phyloP scores from a whole-genome alignment of 1,140 invertebrate species.

The Drosophila ambigua region DNA sequence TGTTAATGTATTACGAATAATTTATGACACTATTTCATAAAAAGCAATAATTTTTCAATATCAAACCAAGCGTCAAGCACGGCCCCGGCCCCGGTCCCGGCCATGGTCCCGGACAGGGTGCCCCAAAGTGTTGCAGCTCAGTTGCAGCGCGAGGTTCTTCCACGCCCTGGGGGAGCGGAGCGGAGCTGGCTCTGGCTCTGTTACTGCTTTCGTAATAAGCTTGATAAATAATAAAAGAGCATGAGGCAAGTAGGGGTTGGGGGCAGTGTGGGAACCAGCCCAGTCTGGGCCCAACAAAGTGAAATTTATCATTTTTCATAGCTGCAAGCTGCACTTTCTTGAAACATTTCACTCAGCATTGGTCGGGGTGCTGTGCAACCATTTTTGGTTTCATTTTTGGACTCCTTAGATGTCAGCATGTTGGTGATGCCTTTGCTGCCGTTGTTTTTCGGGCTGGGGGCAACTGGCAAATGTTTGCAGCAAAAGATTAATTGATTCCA shows the following conservation, averaged over 20 bases:
- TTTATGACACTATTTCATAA: constrained; percentile 81
- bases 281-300: constrained; percentile 48
- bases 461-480: constrained; percentile 75
- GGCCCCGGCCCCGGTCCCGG: neutral
- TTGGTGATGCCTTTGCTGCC: constrained; percentile 42
- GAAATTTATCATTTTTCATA: constrained; percentile 81
- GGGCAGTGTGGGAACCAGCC: neutral
- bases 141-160: constrained; percentile 63
- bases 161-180: constrained; percentile 7
- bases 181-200: neutral
- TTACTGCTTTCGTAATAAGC: constrained; percentile 75
- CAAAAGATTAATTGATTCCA: constrained; percentile 81
- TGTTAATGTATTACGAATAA: constrained; percentile 82
- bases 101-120: neutral
- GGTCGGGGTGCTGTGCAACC: constrained; percentile 8
- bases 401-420: constrained; percentile 66
- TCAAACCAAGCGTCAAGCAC: constrained; percentile 75
- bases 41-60: constrained; percentile 83
- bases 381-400: constrained; percentile 58
- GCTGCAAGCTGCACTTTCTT: constrained; percentile 80
- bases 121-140: constrained; percentile 50
- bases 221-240: constrained; percentile 81
- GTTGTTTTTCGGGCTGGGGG: constrained; percentile 26
- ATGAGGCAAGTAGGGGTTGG: constrained; percentile 20
- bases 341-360: constrained; percentile 77